These are phyloP conservation scores for Phrynocephalus versicolor DNA, from an alignment of 2,113 vertebrate species.

Conservation along the genomic window DNA sequence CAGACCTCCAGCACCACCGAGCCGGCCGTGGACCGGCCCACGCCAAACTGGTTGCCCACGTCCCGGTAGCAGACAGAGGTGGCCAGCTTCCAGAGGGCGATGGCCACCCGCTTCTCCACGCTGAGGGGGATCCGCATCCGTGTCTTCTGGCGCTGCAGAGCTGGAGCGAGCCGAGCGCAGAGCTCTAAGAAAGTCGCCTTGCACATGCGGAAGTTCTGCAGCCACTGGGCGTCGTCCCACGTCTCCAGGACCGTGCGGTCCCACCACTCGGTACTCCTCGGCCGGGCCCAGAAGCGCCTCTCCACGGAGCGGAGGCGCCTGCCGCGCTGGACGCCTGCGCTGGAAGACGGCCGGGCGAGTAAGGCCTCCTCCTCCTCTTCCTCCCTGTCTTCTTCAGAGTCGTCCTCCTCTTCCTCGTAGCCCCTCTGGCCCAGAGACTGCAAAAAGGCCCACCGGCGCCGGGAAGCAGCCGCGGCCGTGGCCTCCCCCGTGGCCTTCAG, in stretches of 20 bases:
- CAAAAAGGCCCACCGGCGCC: background rate
- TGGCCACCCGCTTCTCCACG: conserved; percentile 79
- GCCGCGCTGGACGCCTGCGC: background rate
- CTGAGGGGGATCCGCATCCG: conserved; percentile 76
- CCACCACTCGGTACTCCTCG: conserved; percentile 80
- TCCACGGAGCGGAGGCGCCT: conserved; percentile 17
- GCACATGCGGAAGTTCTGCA: conserved; percentile 81
- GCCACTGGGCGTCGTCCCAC: conserved; percentile 79
- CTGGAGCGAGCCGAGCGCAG: conserved; percentile 74
- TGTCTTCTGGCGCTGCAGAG: conserved; percentile 78
- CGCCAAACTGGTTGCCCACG: conserved; percentile 76
- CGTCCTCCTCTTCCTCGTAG: background rate
- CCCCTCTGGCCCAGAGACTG: background rate
- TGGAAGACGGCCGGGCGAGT: background rate
- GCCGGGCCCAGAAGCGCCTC: conserved; percentile 23
- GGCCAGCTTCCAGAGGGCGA: conserved; percentile 79
- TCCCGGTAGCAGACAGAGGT: conserved; percentile 79
- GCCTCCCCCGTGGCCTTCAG: background rate
- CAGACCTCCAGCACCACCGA: conserved; percentile 80
- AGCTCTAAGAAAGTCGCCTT: conserved; percentile 77
- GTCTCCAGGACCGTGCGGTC: conserved; percentile 78
- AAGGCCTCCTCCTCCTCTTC: conserved; percentile 13
- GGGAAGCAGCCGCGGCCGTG: background rate
- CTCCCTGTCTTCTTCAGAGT: background rate
- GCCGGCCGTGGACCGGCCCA: conserved; percentile 78